A percentile compares a stretch with the other conserved stretches of the same genome.
Evolutionary conservation across 2,888 invertebrate species (phyloP).

Genomic region (Eristalis arbustorum): DNA sequence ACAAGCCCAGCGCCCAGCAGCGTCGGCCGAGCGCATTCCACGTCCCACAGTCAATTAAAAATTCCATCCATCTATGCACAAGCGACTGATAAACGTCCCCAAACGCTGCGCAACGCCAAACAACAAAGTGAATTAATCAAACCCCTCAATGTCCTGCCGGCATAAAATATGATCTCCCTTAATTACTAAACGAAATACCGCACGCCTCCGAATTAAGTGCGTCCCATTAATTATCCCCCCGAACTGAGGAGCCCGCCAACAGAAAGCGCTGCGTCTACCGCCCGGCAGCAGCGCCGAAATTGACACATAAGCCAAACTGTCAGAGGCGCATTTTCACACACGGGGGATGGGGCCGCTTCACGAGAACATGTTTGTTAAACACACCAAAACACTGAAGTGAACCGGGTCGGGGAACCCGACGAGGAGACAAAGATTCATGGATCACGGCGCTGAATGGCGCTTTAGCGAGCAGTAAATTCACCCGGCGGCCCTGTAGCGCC

Average conservation of each 20-base stretch:
- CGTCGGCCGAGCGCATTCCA: not conserved
- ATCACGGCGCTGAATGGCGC: slow-evolving; percentile 54
- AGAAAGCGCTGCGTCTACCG: slow-evolving; percentile 10
- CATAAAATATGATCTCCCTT: slow-evolving; percentile 66
- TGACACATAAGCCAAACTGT: slow-evolving; percentile 67
- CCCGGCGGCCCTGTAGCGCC: slow-evolving; percentile 31
- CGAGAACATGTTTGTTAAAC: slow-evolving; percentile 63
- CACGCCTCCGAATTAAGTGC: slow-evolving; percentile 72
- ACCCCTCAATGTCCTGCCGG: slow-evolving; percentile 53
- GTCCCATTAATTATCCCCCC: slow-evolving; percentile 76
- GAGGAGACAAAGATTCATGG: slow-evolving; percentile 50
- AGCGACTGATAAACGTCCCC: slow-evolving; percentile 28
- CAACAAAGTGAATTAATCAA: slow-evolving; percentile 62
- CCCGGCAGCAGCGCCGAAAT: slow-evolving; percentile 43
- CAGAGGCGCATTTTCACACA: slow-evolving; percentile 17
- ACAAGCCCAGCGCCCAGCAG: not conserved
- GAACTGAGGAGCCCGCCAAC: slow-evolving; percentile 39
- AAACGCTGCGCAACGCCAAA: slow-evolving; percentile 25
- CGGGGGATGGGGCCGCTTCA: not conserved
- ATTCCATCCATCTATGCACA: slow-evolving; percentile 44
- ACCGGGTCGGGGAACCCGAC: slow-evolving; percentile 17
- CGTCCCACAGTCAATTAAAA: slow-evolving; percentile 45
- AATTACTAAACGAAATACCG: slow-evolving; percentile 68
- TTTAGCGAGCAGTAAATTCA: slow-evolving; percentile 49
- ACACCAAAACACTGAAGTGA: slow-evolving; percentile 48